Percentiles rank a stretch among this genome's conserved stretches.
These are phyloP conservation scores for Actenoides hombroni DNA, from an alignment of 2,113 vertebrate genomes.

Conservation along the genomic window DNA sequence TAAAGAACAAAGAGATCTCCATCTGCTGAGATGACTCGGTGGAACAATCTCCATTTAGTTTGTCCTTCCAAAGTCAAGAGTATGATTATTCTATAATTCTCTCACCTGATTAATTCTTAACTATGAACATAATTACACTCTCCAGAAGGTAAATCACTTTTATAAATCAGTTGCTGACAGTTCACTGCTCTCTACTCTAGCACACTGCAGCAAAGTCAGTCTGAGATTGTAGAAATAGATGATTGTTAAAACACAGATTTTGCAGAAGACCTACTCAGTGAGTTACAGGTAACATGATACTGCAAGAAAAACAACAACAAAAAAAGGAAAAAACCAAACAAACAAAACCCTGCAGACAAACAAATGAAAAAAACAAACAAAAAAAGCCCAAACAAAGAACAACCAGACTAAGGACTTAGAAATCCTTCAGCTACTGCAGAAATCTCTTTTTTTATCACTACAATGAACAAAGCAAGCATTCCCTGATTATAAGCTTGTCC, in stretches of 20 bases:
- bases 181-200: conserved; percentile 28
- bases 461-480: neutral
- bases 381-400: no score
- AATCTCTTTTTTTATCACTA: neutral
- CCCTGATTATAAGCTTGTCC: neutral
- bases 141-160: conserved; percentile 80
- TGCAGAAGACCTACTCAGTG: neutral
- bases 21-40: neutral
- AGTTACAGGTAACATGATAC: neutral
- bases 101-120: conserved; percentile 83
- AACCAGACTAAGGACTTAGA: neutral
- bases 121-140: conserved; percentile 81
- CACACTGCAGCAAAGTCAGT: conserved; percentile 24
- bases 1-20: conserved; percentile 6
- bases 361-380: no score
- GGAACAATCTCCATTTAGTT: conserved; percentile 59
- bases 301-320: neutral
- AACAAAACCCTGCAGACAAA: neutral
- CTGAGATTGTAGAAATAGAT: neutral
- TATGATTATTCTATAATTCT: conserved; percentile 77
- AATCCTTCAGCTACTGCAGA: neutral
- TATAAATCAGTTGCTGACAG: conserved; percentile 80
- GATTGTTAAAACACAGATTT: neutral
- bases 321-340: neutral
- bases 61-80: conserved; percentile 78